Base-by-base conservation (phyloP, 2,888 invertebrate species). In the Amblyjoppa proteus region DNA sequence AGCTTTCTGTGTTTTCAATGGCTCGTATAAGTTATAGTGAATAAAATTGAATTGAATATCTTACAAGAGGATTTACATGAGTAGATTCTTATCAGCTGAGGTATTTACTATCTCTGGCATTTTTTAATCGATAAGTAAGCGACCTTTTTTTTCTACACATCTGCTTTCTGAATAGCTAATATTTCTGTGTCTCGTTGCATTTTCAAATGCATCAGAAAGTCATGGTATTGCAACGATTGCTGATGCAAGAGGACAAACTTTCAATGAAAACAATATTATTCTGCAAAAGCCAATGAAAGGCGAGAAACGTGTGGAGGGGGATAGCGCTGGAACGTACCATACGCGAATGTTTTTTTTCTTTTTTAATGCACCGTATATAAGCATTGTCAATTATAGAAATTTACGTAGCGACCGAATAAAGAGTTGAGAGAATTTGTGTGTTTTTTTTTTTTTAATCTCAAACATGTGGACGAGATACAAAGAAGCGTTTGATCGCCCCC, bases 211-310 rank as follows among this genome's bases (percentile, higher is more conserved):
- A 66, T 13, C 7, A 25, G 53, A 13, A 56, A 68, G 41, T 64
- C n/a, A 28, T 9, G 0, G 16, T 13, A 56, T 61, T 45, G n/a
- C 7, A 13, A n/a, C 13, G 68, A 77, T 41, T 56, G 84, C 84
- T 84, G 84, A 84, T 84, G 84, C 84, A 84, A 84, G 80, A 56
- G 31, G 9, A n/a, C 28, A 13, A 38, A 31, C 45, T 45, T 3
- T 28, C 45, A 53, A 53, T 34, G 73, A 51, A 78, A 28, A 69
- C 28, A n/a, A 58, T 6, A 20, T 61, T 80, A 56, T 70, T 69
- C 66, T n/a, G 25, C 20, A 31, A 31, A 28, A n/a, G 4, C 28
- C 31, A 73, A 61, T 77, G 45, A 66, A 31, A 45, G 61, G 64
- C 34, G 64, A 74, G 69, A 81, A 77, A 31, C 28, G 2, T 6